phyloP scores from a whole-genome alignment of 2,797 vertebrate genomes.

The Pipistrellus pygmaeus region DNA sequence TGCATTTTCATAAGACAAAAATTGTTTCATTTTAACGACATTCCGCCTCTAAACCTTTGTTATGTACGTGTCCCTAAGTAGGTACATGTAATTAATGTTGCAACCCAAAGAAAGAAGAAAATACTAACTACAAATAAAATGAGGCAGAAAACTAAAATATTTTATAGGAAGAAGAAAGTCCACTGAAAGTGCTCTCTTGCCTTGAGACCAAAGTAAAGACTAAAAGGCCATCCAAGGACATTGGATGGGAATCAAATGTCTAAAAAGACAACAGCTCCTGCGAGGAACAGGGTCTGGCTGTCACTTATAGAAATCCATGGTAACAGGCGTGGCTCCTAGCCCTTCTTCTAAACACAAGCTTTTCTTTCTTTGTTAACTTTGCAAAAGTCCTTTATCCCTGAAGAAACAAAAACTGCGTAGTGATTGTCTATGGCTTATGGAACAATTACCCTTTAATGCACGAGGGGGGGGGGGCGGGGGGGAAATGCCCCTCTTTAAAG shows the following conservation, averaged over 20 bases:
- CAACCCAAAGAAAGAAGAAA: constrained; percentile 6
- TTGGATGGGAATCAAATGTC: neutral
- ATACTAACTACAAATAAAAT: neutral
- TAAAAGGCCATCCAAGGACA: neutral
- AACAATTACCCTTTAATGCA: neutral
- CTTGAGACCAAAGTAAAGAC: neutral
- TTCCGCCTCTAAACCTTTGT: constrained; percentile 75
- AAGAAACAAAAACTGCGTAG: neutral
- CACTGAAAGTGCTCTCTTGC: neutral
- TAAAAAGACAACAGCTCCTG: neutral
- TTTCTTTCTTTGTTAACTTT: neutral
- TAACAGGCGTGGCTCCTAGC: neutral
- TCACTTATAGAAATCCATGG: neutral
- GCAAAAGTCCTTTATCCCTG: neutral
- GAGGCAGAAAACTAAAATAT: neutral
- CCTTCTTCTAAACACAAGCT: neutral
- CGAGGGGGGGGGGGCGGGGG: no score
- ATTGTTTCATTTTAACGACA: constrained; percentile 71
- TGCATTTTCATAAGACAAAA: constrained; percentile 80
- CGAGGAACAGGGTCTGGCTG: neutral
- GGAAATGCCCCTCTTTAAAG: neutral
- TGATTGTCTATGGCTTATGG: neutral
- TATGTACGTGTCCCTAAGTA: neutral
- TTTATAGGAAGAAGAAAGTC: neutral
- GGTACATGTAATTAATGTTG: neutral